These are phyloP conservation scores for Thalassoma bifasciatum DNA, from an alignment of 2,113 vertebrate genomes.

Conservation along the genomic window DNA sequence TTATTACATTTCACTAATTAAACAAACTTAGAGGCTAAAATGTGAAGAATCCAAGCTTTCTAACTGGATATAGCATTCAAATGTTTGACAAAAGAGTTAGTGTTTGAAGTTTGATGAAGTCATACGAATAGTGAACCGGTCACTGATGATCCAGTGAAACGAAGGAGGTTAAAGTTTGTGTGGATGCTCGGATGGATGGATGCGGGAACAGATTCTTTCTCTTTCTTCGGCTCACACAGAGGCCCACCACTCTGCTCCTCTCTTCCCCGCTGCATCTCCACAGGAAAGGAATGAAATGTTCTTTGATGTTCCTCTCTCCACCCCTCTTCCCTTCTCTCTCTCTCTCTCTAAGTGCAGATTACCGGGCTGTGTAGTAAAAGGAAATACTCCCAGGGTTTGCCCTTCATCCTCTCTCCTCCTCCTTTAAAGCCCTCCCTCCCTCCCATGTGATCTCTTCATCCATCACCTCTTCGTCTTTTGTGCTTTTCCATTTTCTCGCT, in stretches of 20 bases:
- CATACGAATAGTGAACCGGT: too few relatives aligned
- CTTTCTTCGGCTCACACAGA: slow-evolving; percentile 10
- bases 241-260: slow-evolving; percentile 7
- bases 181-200: slow-evolving; percentile 21
- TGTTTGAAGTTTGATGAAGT: too few relatives aligned
- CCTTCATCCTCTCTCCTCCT: slow-evolving; percentile 27
- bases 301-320: slow-evolving; percentile 40
- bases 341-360: slow-evolving; percentile 53
- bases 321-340: background rate
- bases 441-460: slow-evolving; percentile 32
- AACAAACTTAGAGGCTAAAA: too few relatives aligned
- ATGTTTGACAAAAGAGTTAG: too few relatives aligned
- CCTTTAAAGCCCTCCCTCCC: background rate
- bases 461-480: slow-evolving; percentile 3
- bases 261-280: slow-evolving; percentile 32
- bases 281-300: slow-evolving; percentile 39
- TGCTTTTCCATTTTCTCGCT: background rate
- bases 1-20: too few relatives aligned
- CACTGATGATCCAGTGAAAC: too few relatives aligned
- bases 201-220: slow-evolving; percentile 17
- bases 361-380: slow-evolving; percentile 30
- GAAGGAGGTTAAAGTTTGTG: too few relatives aligned
- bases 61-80: too few relatives aligned
- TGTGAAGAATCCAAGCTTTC: too few relatives aligned
- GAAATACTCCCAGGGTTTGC: slow-evolving; percentile 34